Percentiles rank a stretch among this genome's conserved stretches.
Evolutionary conservation across 2,113 vertebrate species (phyloP).

Genomic region (Tonatia bakeri): DNA sequence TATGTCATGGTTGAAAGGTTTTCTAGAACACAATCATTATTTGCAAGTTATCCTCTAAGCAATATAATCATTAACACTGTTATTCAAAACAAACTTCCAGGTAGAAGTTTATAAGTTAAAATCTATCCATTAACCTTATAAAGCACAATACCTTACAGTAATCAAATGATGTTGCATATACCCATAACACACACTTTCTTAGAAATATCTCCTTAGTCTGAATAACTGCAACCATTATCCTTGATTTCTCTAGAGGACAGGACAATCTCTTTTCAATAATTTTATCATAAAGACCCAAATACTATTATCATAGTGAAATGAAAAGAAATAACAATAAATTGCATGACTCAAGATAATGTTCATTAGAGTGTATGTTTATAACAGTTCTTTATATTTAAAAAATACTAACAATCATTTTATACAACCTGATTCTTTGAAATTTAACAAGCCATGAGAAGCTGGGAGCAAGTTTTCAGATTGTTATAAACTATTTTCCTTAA

Average conservation of each 20-base stretch:
- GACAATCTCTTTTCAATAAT: background rate
- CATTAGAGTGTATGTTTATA: background rate
- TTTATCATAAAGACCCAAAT: background rate
- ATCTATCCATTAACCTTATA: background rate
- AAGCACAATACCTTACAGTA: background rate
- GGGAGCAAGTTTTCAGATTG: background rate
- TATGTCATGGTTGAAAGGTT: background rate
- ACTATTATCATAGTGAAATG: background rate
- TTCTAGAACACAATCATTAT: background rate
- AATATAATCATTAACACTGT: constrained; percentile 27
- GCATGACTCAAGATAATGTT: background rate
- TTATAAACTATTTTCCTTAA: background rate
- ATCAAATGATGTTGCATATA: background rate
- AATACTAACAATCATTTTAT: background rate
- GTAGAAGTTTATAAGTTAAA: constrained; percentile 4
- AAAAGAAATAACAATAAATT: background rate
- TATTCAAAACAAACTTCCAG: background rate
- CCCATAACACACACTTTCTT: background rate
- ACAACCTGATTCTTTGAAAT: background rate
- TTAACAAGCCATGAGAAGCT: background rate
- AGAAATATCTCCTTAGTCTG: background rate
- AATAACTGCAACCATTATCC: background rate
- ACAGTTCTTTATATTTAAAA: background rate
- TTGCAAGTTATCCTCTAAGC: background rate
- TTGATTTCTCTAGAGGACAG: background rate